Evolutionary conservation across 2,113 vertebrate genomes (phyloP).

Genomic region (Daboia siamensis): DNA sequence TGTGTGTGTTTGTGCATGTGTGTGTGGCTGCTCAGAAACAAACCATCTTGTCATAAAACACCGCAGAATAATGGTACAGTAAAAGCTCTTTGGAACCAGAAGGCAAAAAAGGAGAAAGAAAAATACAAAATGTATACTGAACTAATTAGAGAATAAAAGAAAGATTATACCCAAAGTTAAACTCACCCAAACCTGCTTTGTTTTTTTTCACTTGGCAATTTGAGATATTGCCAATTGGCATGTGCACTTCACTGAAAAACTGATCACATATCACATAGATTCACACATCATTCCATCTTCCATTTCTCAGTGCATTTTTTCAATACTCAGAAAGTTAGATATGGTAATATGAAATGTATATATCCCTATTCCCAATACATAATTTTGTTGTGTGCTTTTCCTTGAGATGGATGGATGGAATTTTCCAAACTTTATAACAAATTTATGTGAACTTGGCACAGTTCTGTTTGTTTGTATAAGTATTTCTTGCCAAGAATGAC

Average conservation of each 20-base stretch:
- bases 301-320: neutral
- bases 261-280: neutral
- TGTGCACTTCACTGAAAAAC: neutral
- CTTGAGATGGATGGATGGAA: neutral
- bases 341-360: neutral
- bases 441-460: neutral
- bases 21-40: neutral
- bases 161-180: neutral
- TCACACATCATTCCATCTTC: neutral
- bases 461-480: neutral
- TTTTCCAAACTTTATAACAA: neutral
- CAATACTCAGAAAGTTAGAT: neutral
- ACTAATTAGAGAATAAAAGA: neutral
- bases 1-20: neutral
- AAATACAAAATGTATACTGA: neutral
- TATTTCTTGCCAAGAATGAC: neutral
- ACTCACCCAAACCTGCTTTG: neutral
- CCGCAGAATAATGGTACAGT: neutral
- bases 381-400: neutral
- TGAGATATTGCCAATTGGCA: neutral
- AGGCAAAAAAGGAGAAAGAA: too few species aligned
- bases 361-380: neutral
- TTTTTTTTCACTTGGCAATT: neutral
- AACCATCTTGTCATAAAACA: neutral
- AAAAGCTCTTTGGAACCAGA: neutral